phyloP scores from a whole-genome alignment of 1,140 invertebrate species.

The Papilio helenus region DNA sequence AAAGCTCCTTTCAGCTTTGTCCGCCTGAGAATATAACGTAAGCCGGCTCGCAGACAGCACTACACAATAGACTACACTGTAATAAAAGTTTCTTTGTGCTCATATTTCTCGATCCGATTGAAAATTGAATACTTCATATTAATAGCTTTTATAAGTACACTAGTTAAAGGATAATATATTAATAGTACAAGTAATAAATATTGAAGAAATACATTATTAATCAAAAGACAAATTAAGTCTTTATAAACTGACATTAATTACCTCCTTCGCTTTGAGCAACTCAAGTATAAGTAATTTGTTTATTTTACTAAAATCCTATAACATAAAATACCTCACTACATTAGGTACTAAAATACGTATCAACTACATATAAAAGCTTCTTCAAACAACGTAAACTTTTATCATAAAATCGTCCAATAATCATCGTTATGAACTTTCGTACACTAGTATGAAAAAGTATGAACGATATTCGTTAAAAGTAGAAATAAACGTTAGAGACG shows the following conservation, averaged over 20 bases:
- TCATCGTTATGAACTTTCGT: constrained; percentile 27
- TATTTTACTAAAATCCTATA: no score
- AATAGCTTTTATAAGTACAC: background rate
- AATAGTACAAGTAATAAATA: no score
- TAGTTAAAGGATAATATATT: no score
- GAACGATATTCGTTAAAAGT: constrained; percentile 59
- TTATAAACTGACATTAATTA: no score
- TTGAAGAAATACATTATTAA: no score
- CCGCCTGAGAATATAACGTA: constrained; percentile 10
- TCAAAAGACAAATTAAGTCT: no score
- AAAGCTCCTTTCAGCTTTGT: constrained; percentile 19
- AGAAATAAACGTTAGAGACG: constrained; percentile 58
- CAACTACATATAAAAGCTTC: background rate
- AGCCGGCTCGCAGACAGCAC: constrained; percentile 9
- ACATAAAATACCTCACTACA: background rate
- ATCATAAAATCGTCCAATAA: constrained; percentile 30
- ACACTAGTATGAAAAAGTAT: constrained; percentile 50
- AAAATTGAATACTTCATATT: constrained; percentile 9
- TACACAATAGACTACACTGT: constrained; percentile 25
- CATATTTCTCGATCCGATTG: constrained; percentile 13
- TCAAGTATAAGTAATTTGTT: no score
- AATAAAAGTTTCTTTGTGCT: constrained; percentile 24
- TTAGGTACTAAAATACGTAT: background rate
- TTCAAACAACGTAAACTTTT: background rate
- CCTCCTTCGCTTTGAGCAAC: no score